Percentiles rank a stretch among this genome's conserved stretches.
Evolutionary conservation across 2,797 vertebrate species (phyloP).

Genomic region (Pyrocephalus nanus): DNA sequence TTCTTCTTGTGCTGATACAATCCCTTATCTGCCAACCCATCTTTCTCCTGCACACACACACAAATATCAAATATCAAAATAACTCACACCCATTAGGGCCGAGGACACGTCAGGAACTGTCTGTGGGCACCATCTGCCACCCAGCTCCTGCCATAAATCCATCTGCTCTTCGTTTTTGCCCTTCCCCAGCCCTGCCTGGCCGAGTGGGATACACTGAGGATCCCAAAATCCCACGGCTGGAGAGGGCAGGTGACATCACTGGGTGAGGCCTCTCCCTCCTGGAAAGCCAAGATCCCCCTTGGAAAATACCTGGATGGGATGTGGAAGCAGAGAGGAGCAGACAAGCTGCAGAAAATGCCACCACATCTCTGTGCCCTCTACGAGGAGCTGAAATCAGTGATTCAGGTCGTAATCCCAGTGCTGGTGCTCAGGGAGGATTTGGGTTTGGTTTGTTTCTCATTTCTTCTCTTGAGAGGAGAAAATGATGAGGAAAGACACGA

Average conservation of each 20-base stretch:
- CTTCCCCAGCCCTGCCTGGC: neutral
- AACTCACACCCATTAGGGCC: neutral
- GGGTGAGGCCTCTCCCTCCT: neutral
- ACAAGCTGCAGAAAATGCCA: neutral
- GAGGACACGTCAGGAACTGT: neutral
- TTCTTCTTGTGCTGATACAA: neutral
- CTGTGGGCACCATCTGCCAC: slow-evolving; percentile 61
- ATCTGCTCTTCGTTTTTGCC: neutral
- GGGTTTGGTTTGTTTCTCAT: neutral
- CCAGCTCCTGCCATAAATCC: slow-evolving; percentile 3
- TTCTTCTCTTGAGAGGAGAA: neutral
- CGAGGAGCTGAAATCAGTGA: neutral
- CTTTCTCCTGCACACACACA: neutral
- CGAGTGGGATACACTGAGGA: neutral
- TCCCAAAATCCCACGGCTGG: neutral
- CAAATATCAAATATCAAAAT: neutral
- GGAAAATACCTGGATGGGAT: neutral
- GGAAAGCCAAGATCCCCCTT: neutral
- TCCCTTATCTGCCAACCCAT: neutral
- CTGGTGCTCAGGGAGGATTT: accelerated
- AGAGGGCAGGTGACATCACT: neutral
- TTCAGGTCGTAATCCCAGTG: neutral
- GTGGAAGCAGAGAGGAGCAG: neutral
- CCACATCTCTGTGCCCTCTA: neutral
- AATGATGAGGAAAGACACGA: neutral